Evolutionary conservation across 2,113 vertebrate genomes (phyloP).

Genomic region (Nyctereutes procyonoides): DNA sequence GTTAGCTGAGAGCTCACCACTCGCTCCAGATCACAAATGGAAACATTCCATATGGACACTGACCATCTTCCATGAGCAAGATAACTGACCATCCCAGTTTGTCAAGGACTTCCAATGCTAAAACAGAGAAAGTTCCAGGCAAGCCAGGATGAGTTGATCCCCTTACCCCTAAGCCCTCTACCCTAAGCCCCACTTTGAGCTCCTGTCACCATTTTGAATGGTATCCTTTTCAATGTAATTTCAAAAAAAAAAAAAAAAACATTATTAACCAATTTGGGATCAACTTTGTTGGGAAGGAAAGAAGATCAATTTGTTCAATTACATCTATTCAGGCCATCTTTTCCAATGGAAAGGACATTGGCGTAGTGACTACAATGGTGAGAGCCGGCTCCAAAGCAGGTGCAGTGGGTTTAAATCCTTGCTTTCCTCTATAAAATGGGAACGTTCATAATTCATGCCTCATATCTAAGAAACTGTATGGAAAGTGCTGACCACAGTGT

Average conservation of each 20-base stretch:
- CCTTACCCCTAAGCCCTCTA: neutral
- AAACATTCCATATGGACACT: neutral
- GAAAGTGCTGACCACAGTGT: neutral
- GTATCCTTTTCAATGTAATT: neutral
- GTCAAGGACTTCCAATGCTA: neutral
- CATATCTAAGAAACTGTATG: neutral
- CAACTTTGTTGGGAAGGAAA: neutral
- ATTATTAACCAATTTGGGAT: neutral
- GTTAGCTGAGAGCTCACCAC: neutral
- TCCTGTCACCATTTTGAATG: neutral
- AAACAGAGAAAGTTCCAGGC: neutral
- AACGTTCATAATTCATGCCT: neutral
- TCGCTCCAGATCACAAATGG: neutral
- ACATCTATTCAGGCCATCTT: neutral
- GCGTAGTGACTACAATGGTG: neutral
- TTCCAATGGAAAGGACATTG: neutral
- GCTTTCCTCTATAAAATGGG: neutral
- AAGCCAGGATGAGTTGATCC: neutral
- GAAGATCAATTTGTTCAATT: neutral
- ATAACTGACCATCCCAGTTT: neutral
- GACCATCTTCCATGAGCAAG: neutral
- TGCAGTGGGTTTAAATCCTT: neutral
- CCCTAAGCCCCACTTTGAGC: no score
- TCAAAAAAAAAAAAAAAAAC: conserved; percentile 22
- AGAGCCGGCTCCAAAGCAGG: neutral